Percentiles rank a stretch among this genome's conserved stretches.
Conservation (phyloP, 2,888 invertebrate genomes). For the Bembecia ichneumoniformis region DNA sequence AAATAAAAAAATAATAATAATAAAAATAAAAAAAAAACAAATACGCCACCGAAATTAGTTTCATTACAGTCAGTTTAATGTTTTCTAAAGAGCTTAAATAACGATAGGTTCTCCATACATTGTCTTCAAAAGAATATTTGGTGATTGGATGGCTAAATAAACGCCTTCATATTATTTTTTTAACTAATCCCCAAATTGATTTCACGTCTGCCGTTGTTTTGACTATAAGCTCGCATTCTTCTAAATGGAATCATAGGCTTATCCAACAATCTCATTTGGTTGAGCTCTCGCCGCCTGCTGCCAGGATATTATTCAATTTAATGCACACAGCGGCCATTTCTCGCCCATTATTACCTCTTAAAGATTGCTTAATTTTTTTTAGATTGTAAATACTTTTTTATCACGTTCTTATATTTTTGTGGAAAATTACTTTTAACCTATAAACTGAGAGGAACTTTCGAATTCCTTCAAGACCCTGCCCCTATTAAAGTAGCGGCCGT, state of each 20-base stretch:
- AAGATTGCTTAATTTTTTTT: not conserved
- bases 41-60: too few species aligned
- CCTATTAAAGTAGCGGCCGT: too few species aligned
- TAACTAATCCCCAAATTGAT: not conserved
- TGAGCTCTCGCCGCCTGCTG: constrained; percentile 30
- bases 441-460: too few species aligned
- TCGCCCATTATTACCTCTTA: constrained; percentile 41
- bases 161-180: not conserved
- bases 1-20: too few species aligned
- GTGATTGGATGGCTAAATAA: too few species aligned
- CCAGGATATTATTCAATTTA: constrained; percentile 54
- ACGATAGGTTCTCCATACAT: too few species aligned
- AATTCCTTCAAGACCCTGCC: too few species aligned
- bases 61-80: too few species aligned
- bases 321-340: constrained; percentile 44
- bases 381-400: not conserved
- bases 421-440: too few species aligned
- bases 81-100: too few species aligned
- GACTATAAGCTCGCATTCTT: constrained; percentile 4
- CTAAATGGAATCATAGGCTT: constrained; percentile 28
- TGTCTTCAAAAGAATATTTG: too few species aligned
- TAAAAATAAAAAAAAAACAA: too few species aligned
- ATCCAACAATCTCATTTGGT: constrained; percentile 46
- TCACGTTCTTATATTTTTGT: not conserved
- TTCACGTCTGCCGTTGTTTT: not conserved